phyloP scores from a whole-genome alignment of 2,888 invertebrate genomes.

The Meghimatium bilineatum region DNA sequence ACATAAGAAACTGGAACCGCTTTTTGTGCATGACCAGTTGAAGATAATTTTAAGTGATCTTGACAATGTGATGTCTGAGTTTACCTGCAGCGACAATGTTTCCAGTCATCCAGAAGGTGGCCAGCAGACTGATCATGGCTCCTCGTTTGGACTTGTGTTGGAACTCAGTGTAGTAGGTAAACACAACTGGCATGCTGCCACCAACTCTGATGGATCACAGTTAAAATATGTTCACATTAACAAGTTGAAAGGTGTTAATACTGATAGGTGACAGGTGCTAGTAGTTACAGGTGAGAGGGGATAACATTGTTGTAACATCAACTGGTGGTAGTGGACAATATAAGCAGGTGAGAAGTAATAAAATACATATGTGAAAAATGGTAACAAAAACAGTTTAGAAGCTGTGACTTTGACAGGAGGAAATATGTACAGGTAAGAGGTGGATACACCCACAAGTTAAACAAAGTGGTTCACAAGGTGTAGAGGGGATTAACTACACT shows the following conservation, averaged over 20 bases:
- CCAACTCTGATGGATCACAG: slow-evolving; percentile 82
- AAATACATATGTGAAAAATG: background rate
- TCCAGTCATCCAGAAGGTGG: slow-evolving; percentile 95
- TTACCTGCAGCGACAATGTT: slow-evolving; percentile 91
- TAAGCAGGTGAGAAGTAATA: background rate
- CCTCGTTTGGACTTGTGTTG: slow-evolving; percentile 93
- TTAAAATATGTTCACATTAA: no score
- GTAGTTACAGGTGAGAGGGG: background rate
- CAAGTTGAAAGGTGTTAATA: background rate
- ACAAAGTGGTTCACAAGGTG: no score
- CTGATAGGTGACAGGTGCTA: background rate
- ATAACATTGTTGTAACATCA: background rate
- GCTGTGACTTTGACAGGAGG: background rate
- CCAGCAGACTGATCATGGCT: slow-evolving; percentile 94
- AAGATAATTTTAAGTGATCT: no score
- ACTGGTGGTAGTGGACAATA: background rate
- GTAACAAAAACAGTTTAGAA: background rate
- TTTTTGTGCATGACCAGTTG: no score
- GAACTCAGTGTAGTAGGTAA: slow-evolving; percentile 96
- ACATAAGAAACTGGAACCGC: no score
- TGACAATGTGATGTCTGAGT: no score
- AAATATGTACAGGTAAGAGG: background rate
- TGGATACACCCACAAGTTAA: no score
- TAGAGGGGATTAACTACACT: no score
- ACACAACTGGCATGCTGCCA: slow-evolving; percentile 93